A percentile compares a stretch with the other conserved stretches of the same genome.
phyloP scores from a whole-genome alignment of 2,113 vertebrate species.

The Aegithalos caudatus region DNA sequence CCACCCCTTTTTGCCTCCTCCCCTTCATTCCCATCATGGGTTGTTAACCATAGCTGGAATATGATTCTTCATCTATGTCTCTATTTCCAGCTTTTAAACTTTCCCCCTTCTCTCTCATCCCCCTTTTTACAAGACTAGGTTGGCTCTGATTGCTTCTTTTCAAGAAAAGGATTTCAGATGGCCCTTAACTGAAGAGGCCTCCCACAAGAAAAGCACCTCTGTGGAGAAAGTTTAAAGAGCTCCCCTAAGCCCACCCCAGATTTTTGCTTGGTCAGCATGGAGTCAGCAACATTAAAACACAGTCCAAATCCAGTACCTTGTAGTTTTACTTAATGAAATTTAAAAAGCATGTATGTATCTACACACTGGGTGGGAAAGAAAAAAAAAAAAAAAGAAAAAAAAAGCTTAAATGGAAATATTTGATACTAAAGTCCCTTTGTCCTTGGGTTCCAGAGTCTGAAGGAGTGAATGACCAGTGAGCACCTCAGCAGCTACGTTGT shows the following conservation, averaged over 20 bases:
- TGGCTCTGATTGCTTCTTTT: neutral
- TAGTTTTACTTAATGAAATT: neutral
- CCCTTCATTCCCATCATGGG: fast-evolving
- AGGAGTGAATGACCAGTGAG: neutral
- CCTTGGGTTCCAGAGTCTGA: neutral
- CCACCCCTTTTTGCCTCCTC: neutral
- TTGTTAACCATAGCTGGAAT: neutral
- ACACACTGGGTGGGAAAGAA: neutral
- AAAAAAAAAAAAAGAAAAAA: neutral
- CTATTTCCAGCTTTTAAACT: neutral
- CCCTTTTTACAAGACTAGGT: neutral
- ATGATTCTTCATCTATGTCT: fast-evolving
- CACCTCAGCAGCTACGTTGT: neutral
- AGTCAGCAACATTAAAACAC: neutral
- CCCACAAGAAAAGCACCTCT: neutral
- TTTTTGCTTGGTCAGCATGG: neutral
- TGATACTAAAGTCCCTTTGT: neutral
- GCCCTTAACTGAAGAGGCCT: neutral
- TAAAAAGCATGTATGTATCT: fast-evolving
- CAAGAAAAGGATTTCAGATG: neutral
- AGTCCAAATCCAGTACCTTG: neutral
- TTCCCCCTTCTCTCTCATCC: neutral
- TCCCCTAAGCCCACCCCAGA: fast-evolving
- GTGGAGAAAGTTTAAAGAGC: neutral
- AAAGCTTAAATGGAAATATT: neutral